Conservation (phyloP, 2,888 invertebrate species). For the Gastracanthus pulcherrimus region DNA sequence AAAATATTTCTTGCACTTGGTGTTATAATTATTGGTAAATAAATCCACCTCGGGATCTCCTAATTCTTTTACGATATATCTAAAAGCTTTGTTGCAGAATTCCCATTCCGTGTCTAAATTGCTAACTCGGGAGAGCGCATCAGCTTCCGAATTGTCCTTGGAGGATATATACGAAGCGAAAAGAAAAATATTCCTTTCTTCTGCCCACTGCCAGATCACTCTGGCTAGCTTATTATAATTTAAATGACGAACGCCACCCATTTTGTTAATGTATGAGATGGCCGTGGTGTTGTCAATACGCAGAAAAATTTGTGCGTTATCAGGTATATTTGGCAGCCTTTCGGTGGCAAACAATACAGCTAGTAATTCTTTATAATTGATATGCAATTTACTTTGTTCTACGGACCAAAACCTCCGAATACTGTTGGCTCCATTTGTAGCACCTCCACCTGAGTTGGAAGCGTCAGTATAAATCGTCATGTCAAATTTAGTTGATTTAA, state of each 20-base stretch:
- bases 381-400: slow-evolving; percentile 22
- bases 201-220: slow-evolving; percentile 58
- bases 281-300: slow-evolving; percentile 55
- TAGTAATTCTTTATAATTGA: slow-evolving; percentile 36
- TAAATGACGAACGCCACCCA: slow-evolving; percentile 58
- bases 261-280: slow-evolving; percentile 51
- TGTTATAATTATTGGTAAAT: slow-evolving; percentile 45
- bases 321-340: background rate
- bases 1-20: slow-evolving; percentile 41
- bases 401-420: slow-evolving; percentile 38
- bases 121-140: slow-evolving; percentile 48
- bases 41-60: slow-evolving; percentile 52
- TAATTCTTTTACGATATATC: slow-evolving; percentile 27
- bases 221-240: slow-evolving; percentile 54
- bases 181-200: slow-evolving; percentile 48
- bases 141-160: slow-evolving; percentile 53
- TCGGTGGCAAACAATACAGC: slow-evolving; percentile 1
- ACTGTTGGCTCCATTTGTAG: background rate
- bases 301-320: slow-evolving; percentile 5
- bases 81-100: slow-evolving; percentile 35
- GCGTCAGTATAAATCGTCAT: background rate
- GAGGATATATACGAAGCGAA: slow-evolving; percentile 56
- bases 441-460: slow-evolving; percentile 4
- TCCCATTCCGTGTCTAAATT: slow-evolving; percentile 59
- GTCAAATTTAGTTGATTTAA: background rate